phyloP scores from a whole-genome alignment of 2,797 vertebrate species.

The Valencia hispanica region DNA sequence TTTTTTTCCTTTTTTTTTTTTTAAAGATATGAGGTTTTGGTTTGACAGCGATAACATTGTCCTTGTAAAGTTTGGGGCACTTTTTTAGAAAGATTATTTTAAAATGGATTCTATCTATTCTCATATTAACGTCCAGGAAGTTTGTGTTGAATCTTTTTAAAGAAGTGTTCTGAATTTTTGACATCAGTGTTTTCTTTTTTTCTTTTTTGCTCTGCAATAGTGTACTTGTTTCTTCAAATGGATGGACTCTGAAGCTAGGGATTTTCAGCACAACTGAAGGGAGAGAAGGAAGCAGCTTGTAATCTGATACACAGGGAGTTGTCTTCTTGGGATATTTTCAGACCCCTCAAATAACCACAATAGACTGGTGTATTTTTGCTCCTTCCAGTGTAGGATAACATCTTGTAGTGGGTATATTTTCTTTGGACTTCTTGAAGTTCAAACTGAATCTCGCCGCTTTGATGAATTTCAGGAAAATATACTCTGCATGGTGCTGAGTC shows the following conservation, averaged over 20 bases:
- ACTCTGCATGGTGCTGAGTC: constrained; percentile 13
- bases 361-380: constrained; percentile 63
- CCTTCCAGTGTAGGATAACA: constrained; percentile 42
- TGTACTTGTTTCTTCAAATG: constrained; percentile 1
- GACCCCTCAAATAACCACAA: constrained; percentile 68
- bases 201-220: not conserved
- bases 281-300: constrained; percentile 42
- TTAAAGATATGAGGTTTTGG: not conserved
- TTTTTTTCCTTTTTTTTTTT: too few species aligned
- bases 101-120: not conserved
- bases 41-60: not conserved
- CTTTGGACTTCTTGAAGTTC: constrained; percentile 31
- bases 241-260: constrained; percentile 8
- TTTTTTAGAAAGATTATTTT: not conserved
- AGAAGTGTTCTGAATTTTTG: not conserved
- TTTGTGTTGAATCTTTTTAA: not conserved
- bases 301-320: constrained; percentile 57
- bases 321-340: constrained; percentile 62
- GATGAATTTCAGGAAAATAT: constrained; percentile 8
- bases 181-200: not conserved
- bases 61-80: not conserved
- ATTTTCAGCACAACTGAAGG: constrained; percentile 26
- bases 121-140: not conserved
- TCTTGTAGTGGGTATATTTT: constrained; percentile 59
- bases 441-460: constrained; percentile 30